Evolutionary conservation across 2,797 vertebrate genomes (phyloP), one percentile per base, ranked within the genome.

Genomic region (Acipenser transmontanus): DNA sequence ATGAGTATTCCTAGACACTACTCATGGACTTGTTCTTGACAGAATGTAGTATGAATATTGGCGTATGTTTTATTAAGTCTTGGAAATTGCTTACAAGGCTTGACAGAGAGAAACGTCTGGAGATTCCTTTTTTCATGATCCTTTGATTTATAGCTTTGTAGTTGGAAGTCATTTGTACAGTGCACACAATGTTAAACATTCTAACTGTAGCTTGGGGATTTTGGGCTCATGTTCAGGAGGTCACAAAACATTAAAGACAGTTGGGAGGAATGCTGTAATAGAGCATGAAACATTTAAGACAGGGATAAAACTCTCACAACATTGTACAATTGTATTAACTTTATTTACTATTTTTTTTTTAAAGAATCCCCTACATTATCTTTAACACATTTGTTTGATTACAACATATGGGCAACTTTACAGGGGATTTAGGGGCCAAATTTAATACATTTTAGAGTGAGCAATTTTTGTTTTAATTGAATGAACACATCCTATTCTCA

Each of bases 111-210:
- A 57, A 57, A n/a, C 14, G 54, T 57, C 54, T 57, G 9, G 9
- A 57, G 12, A 57, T 57, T 57, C 12, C 7, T 57, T 57, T 57
- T 57, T n/a, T 7, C 12, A 57, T 57, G 54, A 57, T 7, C 9
- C 7, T 57, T 57, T 57, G 54, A 57, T 57, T 57, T 57, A 57
- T 57, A 13, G 1, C 54, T 57, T 57, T 11, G 54, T 57, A 11
- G 9, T 6, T 57, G 54, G 6, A 57, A 57, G 54, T 57, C 11
- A 9, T 57, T 2, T 11, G 54, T 57, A 13, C 12, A 57, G 54
- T n/a, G 54, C 12, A 57, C 54, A 57, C 9, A 57, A 57, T 57
- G 54, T 57, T 57, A 57, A 57, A 57, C 6, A 57, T 57, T 57
- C n/a, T 11, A 34, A 34, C 50, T 52, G 12, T 12, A n/a, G 12